Conservation (phyloP, 2,797 vertebrate species). For the Danio tinwini region DNA sequence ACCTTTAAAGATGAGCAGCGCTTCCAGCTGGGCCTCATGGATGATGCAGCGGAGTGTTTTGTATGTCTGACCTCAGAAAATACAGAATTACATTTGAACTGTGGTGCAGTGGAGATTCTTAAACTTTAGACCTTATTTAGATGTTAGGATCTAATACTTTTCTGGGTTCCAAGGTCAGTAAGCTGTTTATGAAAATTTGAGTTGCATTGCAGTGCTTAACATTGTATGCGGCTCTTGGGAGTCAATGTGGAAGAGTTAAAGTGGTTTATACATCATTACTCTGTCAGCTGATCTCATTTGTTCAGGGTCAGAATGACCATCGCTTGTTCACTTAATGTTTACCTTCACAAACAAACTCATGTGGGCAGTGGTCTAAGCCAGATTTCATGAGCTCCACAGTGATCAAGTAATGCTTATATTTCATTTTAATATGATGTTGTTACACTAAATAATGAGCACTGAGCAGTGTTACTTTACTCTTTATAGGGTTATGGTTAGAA, state of each 20-base stretch:
- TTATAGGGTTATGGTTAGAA: not conserved
- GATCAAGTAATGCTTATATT: not conserved
- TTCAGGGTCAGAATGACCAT: not conserved
- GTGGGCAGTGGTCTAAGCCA: not conserved
- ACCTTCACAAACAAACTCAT: not conserved
- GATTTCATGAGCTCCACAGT: not conserved
- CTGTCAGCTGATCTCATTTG: constrained; percentile 3
- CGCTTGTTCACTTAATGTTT: not conserved
- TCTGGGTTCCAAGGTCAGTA: not conserved
- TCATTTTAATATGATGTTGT: not conserved
- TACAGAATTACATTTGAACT: not conserved
- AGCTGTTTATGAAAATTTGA: not conserved
- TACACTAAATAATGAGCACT: not conserved
- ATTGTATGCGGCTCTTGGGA: not conserved
- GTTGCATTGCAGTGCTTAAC: not conserved
- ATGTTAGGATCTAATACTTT: not conserved
- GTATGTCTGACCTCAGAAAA: constrained; percentile 65
- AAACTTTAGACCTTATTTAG: not conserved
- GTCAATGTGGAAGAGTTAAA: constrained; percentile 11
- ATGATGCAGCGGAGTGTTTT: constrained; percentile 89
- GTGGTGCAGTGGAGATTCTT: not conserved
- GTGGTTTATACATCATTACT: constrained; percentile 16
- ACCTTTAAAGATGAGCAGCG: constrained; percentile 88
- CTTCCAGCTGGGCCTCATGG: constrained; percentile 90
- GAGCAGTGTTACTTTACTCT: not conserved